Evolutionary conservation across 2,888 invertebrate genomes (phyloP), one percentile per base, ranked within the genome.

Genomic region (Sicus ferrugineus): DNA sequence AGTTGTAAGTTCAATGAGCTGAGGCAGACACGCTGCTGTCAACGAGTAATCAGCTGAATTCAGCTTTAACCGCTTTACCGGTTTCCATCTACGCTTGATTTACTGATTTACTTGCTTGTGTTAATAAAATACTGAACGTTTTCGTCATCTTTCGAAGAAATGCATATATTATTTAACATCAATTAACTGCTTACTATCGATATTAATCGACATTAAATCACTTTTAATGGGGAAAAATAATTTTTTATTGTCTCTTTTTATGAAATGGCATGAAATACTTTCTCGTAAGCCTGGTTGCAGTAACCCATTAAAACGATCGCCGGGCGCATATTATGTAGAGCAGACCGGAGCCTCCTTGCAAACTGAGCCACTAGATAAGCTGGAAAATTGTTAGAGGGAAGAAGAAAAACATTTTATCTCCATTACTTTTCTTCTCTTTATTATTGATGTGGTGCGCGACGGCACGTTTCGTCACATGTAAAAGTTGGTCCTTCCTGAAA

Each of bases 401-500:
- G 2, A 42, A 34, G 14, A 34, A 1, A 34, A 42, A 4, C 16
- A 42, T 42, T 42, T 42, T 16, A n/a, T n/a, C 42, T 42, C 1
- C 42, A 16, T 42, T 42, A 6, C 14, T 14, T 11, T 16, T 19
- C 11, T 34, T 61, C 6, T 6, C 61, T 23, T 9, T 16, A 42
- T 42, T 38, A 21, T 23, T 28, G 16, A 9, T n/a, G 14, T 61
- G 14, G 21, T 59, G 59, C 21, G n/a, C 34, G 59, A 31, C 38
- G 30, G 21, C 21, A 26, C 61, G 38, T 38, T 61, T 61, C 61
- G 61, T 38, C 38, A 61, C 61, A 61, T 34, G n/a, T 21, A 34
- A 19, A 34, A 9, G 56, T 54, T 30, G 42, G 38, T 61, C 61
- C 61, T 61, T 61, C 61, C 61, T 61, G 61, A 61, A 61, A 42